Evolutionary conservation across 2,888 invertebrate genomes (phyloP).

Genomic region (Agrochola lychnidis): DNA sequence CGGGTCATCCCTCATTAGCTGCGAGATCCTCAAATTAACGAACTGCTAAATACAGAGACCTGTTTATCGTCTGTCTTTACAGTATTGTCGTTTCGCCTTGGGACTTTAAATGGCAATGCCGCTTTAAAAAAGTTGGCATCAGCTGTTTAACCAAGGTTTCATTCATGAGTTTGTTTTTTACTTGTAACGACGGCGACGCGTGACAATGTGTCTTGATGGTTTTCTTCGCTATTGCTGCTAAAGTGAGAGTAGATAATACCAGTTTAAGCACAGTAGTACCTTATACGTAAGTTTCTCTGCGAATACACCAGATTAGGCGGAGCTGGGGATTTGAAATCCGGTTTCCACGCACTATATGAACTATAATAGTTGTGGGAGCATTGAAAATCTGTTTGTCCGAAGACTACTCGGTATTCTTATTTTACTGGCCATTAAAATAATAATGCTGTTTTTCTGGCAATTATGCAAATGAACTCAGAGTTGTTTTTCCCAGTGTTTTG

Average conservation of each 20-base stretch:
- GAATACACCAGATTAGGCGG: constrained; percentile 15
- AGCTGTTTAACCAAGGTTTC: constrained; percentile 74
- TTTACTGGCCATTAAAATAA: background rate
- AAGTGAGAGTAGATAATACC: constrained; percentile 48
- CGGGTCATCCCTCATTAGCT: constrained; percentile 46
- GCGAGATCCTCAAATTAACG: constrained; percentile 39
- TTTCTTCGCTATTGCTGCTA: constrained; percentile 30
- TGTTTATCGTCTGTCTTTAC: constrained; percentile 55
- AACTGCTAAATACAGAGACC: constrained; percentile 56
- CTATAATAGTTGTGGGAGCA: constrained; percentile 19
- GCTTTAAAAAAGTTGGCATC: constrained; percentile 69
- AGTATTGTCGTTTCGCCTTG: constrained; percentile 70
- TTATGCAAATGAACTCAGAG: constrained; percentile 36
- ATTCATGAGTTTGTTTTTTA: constrained; percentile 68
- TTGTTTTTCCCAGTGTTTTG: constrained; percentile 35
- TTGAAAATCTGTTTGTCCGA: constrained; percentile 19
- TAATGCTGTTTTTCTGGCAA: constrained; percentile 40
- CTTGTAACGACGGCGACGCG: constrained; percentile 29
- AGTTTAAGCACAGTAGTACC: constrained; percentile 15
- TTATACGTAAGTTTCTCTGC: constrained; percentile 26
- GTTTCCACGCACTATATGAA: constrained; percentile 20
- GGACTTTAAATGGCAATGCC: constrained; percentile 73
- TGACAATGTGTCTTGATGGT: constrained; percentile 41
- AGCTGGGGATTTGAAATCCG: constrained; percentile 15
- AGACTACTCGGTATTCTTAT: constrained; percentile 8